A percentile compares a stretch with the other conserved stretches of the same genome.
phyloP scores from a whole-genome alignment of 2,113 vertebrate species.

The Scomber japonicus region DNA sequence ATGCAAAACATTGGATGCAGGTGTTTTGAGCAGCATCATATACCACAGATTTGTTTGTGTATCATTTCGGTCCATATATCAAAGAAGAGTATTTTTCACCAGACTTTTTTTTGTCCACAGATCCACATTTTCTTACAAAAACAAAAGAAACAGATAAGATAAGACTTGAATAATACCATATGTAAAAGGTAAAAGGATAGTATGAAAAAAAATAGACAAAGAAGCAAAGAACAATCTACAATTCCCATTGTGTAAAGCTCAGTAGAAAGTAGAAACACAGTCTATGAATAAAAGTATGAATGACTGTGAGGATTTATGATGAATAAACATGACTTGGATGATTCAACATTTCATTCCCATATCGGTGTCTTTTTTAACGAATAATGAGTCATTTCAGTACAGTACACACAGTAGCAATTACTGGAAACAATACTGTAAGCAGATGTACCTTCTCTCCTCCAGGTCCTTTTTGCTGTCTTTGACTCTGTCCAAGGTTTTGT shows the following conservation, averaged over 20 bases:
- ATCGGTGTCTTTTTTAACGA: constrained; percentile 19
- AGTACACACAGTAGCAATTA: neutral
- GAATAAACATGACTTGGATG: constrained; percentile 28
- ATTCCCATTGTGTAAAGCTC: neutral
- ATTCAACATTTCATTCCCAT: constrained; percentile 23
- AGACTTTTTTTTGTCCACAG: no score
- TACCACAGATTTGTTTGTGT: neutral
- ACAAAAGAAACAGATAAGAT: neutral
- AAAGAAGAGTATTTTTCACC: no score
- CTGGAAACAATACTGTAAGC: neutral
- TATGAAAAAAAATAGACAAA: neutral
- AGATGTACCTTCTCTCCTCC: constrained; percentile 68
- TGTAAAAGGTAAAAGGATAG: neutral
- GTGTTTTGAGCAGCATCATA: neutral
- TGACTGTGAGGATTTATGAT: constrained; percentile 8
- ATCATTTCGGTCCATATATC: no score
- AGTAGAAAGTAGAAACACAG: neutral
- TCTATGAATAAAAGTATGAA: constrained; percentile 11
- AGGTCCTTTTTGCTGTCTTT: constrained; percentile 95
- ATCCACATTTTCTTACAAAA: neutral
- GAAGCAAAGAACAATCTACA: neutral
- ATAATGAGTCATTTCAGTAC: constrained; percentile 21
- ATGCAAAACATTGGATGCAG: neutral
- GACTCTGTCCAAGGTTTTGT: constrained; percentile 98
- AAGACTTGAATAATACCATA: neutral